Base-by-base conservation (phyloP, 2,888 invertebrate genomes). In the Leistus spinibarbis region DNA sequence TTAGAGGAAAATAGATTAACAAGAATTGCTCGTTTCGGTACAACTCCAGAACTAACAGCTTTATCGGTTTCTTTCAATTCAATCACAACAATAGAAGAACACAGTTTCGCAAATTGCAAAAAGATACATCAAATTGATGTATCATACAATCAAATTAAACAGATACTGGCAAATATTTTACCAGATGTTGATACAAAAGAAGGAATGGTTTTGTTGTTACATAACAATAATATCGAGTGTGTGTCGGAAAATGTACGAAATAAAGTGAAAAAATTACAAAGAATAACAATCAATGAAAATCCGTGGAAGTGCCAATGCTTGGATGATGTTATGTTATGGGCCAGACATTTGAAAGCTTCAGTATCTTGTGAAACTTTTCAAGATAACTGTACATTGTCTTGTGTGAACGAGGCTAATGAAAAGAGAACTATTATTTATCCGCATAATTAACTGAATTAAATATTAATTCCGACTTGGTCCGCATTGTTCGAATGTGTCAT, bases 301-400 rank as follows among this genome's bases (percentile, higher is more conserved):
- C 70, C 70, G 13, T 70, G 70, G 70, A 27, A 63, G 13, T 70
- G 70, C 23, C 62, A 70, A 13, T 70, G 70, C 53, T 63, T 70
- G 63, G 62, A 63, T 70, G 63, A 70, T 27, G 63, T 70, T 7
- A 70, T 62, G 19, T 27, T 40, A 3, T 70, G 70, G 70, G 70
- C 62, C 1, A 62, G 53, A 20, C 9, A 13, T 23, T 62, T 24
- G n/a, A 70, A 40, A 40, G 63, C 70, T 9, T 70, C n/a, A 19
- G 63, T 70, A 4, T 60, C 62, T 16, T 70, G 70, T 22, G 70
- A 70, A 7, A 9, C 22, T 20, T 2, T 7, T 9, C 40, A 9
- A 1, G 9, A 2, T 2, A 40, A 19, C 9, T 70, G 70, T 53
- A 22, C n/a, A 19, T 27, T 70, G 5, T 2, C 27, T 3, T 70